Base-by-base conservation (phyloP, 2,113 vertebrate species). In the Muscicapa adusta region DNA sequence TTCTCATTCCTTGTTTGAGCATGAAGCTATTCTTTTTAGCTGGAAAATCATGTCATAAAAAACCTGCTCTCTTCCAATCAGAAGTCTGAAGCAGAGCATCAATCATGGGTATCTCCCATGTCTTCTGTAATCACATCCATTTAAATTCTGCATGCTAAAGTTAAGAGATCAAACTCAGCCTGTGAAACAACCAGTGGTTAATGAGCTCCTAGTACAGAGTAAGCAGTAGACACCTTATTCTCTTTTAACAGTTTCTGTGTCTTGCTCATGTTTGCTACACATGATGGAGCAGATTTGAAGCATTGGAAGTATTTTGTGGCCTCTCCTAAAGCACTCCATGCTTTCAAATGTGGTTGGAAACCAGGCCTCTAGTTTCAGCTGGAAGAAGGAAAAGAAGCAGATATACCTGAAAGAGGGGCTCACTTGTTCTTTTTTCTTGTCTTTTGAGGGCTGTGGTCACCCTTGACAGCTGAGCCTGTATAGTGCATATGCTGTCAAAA, bases 81-180 rank as follows among this genome's bases (percentile, higher is more conserved):
- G 47, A 70, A 91, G 28, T 45, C 24, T 66, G 15, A 85, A 66
- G 34, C 15, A 63, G 8, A 58, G 14, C 24, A 38, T 54, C 51
- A 48, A 33, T 50, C 38, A 40, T 2, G 1, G 38, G 18, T 58
- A 58, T 50, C 29, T 88, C 42, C 43, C 33, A 33, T 14, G 5
- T 45, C 33, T 72, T 26, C 38, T 77, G 14, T 47, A 87, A 60
- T 74, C 33, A 14, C 3, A 3, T 36, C 31, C 42, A 16, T 91
- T 94, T 92, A 67, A 95, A 87, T 87, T 42, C 23, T 47, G 29
- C 28, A 12, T 40, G 53, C 28, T 78, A 36, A 85, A 87, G 61
- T 63, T 63, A 71, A 73, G 68, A 81, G 18, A 43, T 63, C 48
- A 51, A 78, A 51, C 51, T 86, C 76, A 51, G 17, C 18, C 43